Evolutionary conservation across 2,113 vertebrate species (phyloP).

Genomic region (Scomber colias): DNA sequence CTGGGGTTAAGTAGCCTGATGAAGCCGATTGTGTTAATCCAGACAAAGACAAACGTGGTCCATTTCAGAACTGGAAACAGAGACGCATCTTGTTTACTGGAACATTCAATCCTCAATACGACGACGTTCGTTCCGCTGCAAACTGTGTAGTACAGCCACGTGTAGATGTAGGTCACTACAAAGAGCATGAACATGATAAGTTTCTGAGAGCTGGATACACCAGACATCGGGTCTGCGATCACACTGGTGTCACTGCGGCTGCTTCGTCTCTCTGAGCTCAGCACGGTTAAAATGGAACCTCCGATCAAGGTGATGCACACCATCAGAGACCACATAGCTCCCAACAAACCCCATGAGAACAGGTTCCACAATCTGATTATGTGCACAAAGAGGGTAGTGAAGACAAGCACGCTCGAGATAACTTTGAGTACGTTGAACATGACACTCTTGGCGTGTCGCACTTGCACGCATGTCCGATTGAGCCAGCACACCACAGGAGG

Average conservation of each 20-base stretch:
- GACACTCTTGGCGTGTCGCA: neutral
- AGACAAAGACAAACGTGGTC: too few relatives aligned
- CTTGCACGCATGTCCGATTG: neutral
- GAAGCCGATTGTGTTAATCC: too few relatives aligned
- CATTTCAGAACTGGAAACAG: too few relatives aligned
- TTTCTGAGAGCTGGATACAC: neutral
- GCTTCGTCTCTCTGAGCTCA: neutral
- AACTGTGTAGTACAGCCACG: too few relatives aligned
- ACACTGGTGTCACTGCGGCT: neutral
- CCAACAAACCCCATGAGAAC: neutral
- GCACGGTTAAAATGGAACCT: fast-evolving
- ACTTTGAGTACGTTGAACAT: neutral
- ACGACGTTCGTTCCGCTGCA: too few relatives aligned
- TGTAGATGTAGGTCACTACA: neutral
- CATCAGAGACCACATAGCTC: neutral
- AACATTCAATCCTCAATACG: too few relatives aligned
- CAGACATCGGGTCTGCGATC: neutral
- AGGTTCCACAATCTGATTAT: neutral
- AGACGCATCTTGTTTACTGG: too few relatives aligned
- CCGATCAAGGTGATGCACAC: neutral
- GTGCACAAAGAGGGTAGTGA: too few relatives aligned
- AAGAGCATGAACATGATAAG: neutral
- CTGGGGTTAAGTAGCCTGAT: too few relatives aligned
- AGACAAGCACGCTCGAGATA: too few relatives aligned
- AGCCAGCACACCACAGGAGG: constrained; percentile 1